Evolutionary conservation across 2,888 invertebrate species (phyloP).

Genomic region (Patella depressa): DNA sequence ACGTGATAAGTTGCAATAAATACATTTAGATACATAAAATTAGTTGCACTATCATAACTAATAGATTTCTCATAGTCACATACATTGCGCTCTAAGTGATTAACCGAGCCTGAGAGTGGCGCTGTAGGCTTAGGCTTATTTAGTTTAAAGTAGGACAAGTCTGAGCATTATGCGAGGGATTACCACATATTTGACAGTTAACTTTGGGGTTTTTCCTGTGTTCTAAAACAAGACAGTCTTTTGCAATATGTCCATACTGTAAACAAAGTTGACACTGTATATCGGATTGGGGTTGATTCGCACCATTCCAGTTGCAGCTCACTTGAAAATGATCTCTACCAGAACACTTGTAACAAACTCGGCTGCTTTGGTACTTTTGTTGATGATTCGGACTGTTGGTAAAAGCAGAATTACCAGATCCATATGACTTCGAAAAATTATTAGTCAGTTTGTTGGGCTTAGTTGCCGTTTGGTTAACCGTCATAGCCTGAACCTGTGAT

Average conservation of each 20-base stretch:
- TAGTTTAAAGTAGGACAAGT: too few species aligned
- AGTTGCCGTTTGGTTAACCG: too few species aligned
- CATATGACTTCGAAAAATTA: too few species aligned
- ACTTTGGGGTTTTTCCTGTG: background rate
- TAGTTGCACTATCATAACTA: background rate
- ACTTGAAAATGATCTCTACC: background rate
- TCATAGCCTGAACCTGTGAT: too few species aligned
- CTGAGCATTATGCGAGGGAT: background rate
- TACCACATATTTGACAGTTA: background rate
- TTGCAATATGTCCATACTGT: background rate
- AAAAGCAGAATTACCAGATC: too few species aligned
- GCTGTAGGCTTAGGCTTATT: slow-evolving; percentile 4
- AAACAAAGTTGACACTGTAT: background rate
- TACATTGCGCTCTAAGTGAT: background rate
- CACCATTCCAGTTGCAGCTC: background rate
- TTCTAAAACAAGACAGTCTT: background rate
- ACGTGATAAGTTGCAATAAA: background rate
- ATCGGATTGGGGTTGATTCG: background rate
- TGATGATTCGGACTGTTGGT: too few species aligned
- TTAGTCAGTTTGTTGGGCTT: too few species aligned
- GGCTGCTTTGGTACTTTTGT: too few species aligned
- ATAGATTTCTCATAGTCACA: background rate
- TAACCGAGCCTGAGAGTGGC: background rate
- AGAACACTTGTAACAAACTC: background rate
- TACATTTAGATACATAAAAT: background rate